Base-by-base conservation (phyloP, 2,797 vertebrate genomes). In the Sebastes steindachneri region DNA sequence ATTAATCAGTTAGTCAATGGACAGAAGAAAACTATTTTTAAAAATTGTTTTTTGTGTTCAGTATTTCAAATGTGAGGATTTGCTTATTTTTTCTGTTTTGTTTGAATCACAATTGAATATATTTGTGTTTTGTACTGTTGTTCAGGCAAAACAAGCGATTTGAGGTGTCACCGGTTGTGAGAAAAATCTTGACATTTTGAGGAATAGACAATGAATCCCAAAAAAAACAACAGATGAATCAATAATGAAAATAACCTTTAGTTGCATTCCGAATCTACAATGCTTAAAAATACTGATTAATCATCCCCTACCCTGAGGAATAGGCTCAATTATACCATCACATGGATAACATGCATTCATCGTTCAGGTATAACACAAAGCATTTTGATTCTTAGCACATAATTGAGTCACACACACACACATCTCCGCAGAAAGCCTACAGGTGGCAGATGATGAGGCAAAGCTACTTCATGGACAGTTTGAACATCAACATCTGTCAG, bases 391-490 rank as follows among this genome's bases (percentile, higher is more conserved):
- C 1, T n/a, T 2, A 14, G 23, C 54, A n/a, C 23, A 41, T 58
- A n/a, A 57, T 25, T 25, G 67, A 69, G n/a, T 33, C 65, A 23
- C n/a, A 41, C 12, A 41, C 35, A 59, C 58, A 23, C 31, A 12
- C 9, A 19, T 41, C 57, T 80, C 63, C 59, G 63, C 67, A 21
- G 60, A 86, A 68, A 88, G 74, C 72, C 76, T 86, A 87, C 89
- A 93, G 93, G 91, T 93, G 93, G 89, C 53, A 73, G 73, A 90
- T 83, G 83, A 86, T 70, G 81, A 83, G 84, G 77, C 69, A 75
- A 79, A 90, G 78, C 85, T 83, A 15, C 85, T 37, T 86, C 74
- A 70, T 31, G 82, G 86, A 77, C 86, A 85, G 89, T 82, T 75
- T 65, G 74, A 88, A 81, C 80, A 82, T 88, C 80, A 89, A 75